These are phyloP conservation scores for Diphyllodes magnificus DNA, from an alignment of 2,113 vertebrate genomes.

Conservation along the genomic window DNA sequence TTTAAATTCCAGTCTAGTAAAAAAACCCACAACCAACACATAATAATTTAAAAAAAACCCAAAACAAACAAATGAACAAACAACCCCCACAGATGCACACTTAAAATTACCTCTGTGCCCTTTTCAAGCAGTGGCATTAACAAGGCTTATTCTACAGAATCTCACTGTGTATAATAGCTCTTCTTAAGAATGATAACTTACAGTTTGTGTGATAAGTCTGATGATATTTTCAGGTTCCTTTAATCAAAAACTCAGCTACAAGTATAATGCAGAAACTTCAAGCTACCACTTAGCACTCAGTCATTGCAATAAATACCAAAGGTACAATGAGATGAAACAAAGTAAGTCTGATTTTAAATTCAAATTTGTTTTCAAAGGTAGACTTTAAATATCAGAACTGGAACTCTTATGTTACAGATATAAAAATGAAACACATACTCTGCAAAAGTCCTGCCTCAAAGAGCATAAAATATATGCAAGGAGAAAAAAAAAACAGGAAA, in stretches of 20 bases:
- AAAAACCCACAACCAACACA: neutral
- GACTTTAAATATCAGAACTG: neutral
- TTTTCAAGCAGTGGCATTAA: neutral
- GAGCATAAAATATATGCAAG: neutral
- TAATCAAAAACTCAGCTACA: neutral
- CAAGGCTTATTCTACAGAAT: neutral
- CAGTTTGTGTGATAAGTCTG: neutral
- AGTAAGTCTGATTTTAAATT: neutral
- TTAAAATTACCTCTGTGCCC: neutral
- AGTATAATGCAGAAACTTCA: neutral
- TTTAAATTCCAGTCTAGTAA: neutral
- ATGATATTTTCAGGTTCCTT: neutral
- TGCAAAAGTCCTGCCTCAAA: neutral
- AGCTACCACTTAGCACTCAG: neutral
- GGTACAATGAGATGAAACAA: neutral
- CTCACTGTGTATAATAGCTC: neutral
- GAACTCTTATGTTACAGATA: neutral
- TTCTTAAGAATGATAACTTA: neutral
- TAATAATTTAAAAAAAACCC: rapidly evolving
- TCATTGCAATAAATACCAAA: neutral
- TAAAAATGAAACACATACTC: neutral
- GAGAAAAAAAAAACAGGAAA: neutral
- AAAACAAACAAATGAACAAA: neutral
- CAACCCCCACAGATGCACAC: neutral
- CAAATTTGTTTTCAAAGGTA: neutral